Base-by-base conservation (phyloP, 2,797 vertebrate species). In the Characodon lateralis region DNA sequence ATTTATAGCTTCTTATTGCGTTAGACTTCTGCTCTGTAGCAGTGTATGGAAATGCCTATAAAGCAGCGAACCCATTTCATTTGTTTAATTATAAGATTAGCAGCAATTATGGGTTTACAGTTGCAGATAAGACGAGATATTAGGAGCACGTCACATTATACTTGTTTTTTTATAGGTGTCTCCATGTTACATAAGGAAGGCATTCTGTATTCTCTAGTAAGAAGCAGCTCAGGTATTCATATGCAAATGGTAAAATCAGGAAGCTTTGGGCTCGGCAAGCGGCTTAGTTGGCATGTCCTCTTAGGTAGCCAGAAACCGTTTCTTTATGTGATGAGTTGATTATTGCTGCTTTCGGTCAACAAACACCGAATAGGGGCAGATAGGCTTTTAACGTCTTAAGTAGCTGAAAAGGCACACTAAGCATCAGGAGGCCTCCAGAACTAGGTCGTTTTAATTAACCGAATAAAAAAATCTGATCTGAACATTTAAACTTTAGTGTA, bases 271-370 rank as follows among this genome's bases (percentile, higher is more conserved):
- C 73, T 41, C 1, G 63, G 39, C n/a, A 26, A 82, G 80, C 56
- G 5, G 73, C 78, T 79, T 76, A 5, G 76, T 77, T 58, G 71
- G 26, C 13, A 0, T 1, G 77, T 58, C 22, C 59, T 51, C 22
- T 51, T n/a, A 22, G 22, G 90, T 87, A 87, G 87, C 66, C 18
- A 31, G 78, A 90, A 66, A 46, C 10, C 3, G 18, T 18, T 35
- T 2, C 31, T 41, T 43, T 14, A 26, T 69, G 12, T 7, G 12
- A 69, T 26, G 24, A 69, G 66, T 46, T 14, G 10, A n/a, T 46
- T 14, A 46, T 69, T 8, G 66, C 66, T 46, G 66, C 22, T 0
- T 69, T 10, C 35, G 1, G 20, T 66, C 63, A 12, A 9, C 35
- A 12, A 41, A 66, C 20, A 3, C 10, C 10, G 2, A 22, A 58